A percentile compares a stretch with the other conserved stretches of the same genome.
Conservation (phyloP, 2,113 vertebrate genomes). For the Hippoglossus stenolepis region DNA sequence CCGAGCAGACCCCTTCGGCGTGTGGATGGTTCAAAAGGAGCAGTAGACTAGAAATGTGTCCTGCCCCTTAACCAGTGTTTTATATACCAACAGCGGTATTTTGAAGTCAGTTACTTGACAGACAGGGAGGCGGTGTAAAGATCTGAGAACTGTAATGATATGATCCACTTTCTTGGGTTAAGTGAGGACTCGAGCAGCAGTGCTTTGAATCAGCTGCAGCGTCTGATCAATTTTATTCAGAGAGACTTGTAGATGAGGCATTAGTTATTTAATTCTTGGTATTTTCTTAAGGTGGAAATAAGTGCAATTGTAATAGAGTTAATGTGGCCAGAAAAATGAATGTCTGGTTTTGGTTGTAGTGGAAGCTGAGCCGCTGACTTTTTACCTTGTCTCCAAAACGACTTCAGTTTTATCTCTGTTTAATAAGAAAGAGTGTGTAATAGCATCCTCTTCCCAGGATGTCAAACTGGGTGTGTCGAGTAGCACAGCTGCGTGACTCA, state of each 20-base stretch:
- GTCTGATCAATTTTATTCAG: too few relatives aligned
- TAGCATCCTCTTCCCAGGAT: background rate
- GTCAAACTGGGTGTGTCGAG: slow-evolving; percentile 3
- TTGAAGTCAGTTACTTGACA: background rate
- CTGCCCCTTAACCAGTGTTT: background rate
- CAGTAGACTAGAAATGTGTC: too few relatives aligned
- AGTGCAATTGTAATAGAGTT: background rate
- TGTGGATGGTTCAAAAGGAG: too few relatives aligned
- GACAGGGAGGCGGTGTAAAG: too few relatives aligned
- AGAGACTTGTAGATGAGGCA: too few relatives aligned
- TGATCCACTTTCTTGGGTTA: background rate
- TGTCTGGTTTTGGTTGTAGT: too few relatives aligned
- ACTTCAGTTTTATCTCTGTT: background rate
- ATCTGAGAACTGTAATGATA: too few relatives aligned
- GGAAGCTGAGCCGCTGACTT: too few relatives aligned
- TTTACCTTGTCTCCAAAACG: too few relatives aligned
- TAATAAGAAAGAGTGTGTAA: background rate
- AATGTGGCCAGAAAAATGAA: too few relatives aligned
- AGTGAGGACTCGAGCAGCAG: background rate
- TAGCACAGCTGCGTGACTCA: slow-evolving; percentile 11
- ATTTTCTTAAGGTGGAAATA: background rate
- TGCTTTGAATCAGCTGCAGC: too few relatives aligned
- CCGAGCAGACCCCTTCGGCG: too few relatives aligned
- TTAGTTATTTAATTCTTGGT: background rate
- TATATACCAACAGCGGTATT: background rate